These are phyloP conservation scores for Gallinago paraguaiae DNA, from an alignment of 2,113 vertebrate genomes.

Conservation along the genomic window DNA sequence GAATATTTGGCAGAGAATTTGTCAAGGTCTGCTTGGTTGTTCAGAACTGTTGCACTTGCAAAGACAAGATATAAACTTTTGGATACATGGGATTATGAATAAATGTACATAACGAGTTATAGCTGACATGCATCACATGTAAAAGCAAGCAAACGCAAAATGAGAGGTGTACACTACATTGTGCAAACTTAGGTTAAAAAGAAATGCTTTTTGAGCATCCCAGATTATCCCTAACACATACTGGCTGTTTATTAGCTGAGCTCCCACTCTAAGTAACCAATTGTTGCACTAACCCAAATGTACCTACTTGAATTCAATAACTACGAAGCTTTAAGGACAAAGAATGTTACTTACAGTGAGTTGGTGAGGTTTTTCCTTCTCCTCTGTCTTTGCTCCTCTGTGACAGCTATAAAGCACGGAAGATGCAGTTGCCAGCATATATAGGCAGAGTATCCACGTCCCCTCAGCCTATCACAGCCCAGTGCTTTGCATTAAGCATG, in stretches of 20 bases:
- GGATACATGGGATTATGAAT: not conserved
- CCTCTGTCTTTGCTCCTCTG: constrained; percentile 36
- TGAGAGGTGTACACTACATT: not conserved
- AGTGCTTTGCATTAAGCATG: constrained; percentile 44
- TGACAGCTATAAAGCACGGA: constrained; percentile 64
- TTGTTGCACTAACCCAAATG: not conserved
- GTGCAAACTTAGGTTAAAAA: not conserved
- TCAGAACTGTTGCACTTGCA: not conserved
- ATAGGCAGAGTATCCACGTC: constrained; percentile 66
- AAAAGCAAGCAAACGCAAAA: not conserved
- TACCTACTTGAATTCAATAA: not conserved
- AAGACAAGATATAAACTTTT: not conserved
- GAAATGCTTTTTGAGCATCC: not conserved
- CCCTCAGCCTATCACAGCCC: constrained; percentile 77
- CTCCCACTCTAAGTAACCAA: not conserved
- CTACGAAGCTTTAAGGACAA: constrained; percentile 3
- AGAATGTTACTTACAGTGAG: constrained; percentile 73
- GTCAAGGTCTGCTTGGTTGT: not conserved
- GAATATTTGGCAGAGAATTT: not conserved
- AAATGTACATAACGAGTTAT: not conserved
- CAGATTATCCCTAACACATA: not conserved
- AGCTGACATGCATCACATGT: not conserved
- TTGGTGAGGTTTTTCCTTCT: not conserved
- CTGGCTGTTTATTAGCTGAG: not conserved
- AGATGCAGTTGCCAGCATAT: constrained; percentile 67